A percentile compares a stretch with the other conserved stretches of the same genome.
phyloP scores from a whole-genome alignment of 1,140 invertebrate species.

The Akabosia matsudoensis region DNA sequence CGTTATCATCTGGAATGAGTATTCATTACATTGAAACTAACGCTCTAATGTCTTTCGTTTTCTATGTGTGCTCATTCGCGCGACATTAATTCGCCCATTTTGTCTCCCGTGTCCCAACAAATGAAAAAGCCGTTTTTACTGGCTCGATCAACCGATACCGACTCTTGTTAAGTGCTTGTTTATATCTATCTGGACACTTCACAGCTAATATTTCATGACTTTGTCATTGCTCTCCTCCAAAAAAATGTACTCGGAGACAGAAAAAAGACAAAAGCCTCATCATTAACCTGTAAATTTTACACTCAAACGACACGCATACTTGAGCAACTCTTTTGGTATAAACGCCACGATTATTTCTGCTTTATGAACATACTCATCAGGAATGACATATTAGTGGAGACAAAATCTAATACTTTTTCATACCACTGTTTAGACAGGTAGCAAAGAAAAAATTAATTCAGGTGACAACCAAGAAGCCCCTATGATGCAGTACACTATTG shows the following conservation, averaged over 20 bases:
- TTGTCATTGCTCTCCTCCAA: neutral
- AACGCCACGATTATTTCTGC: too few species aligned
- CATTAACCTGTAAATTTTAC: neutral
- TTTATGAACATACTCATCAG: too few species aligned
- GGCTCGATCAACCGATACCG: neutral
- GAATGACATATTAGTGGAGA: neutral
- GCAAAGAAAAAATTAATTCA: slow-evolving; percentile 22
- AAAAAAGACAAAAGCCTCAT: neutral
- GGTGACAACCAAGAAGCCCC: neutral
- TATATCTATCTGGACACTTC: neutral
- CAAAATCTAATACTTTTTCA: neutral
- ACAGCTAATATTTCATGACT: slow-evolving; percentile 3
- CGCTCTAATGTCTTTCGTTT: neutral
- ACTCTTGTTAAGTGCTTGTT: neutral
- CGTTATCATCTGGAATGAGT: neutral
- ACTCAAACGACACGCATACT: too few species aligned
- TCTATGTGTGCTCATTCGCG: neutral
- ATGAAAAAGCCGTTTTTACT: neutral
- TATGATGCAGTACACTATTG: neutral
- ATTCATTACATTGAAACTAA: neutral
- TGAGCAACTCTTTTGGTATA: too few species aligned
- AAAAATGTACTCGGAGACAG: too few species aligned
- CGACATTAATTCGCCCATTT: neutral
- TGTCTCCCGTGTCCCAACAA: neutral
- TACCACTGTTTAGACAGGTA: slow-evolving; percentile 23